Base-by-base conservation (phyloP, 2,797 vertebrate species). In the Oreonectes daqikongensis region DNA sequence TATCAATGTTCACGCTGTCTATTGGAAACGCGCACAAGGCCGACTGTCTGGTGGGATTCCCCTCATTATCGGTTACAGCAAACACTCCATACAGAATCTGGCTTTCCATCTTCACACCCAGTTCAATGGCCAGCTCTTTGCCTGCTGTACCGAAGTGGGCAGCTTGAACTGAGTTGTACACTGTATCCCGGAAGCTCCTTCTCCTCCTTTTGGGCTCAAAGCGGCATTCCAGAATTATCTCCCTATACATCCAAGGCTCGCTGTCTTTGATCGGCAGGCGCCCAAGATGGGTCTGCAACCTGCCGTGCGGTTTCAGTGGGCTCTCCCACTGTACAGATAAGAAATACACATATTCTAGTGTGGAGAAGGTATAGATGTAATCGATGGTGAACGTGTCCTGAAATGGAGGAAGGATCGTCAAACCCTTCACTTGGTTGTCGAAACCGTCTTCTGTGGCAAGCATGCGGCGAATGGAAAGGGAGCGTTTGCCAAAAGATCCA, bases 11-110 rank as follows among this genome's bases (percentile, higher is more conserved):
- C 72, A 99, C 88, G 2, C 88, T 86, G 79, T 78, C 85, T 55
- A 99, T 84, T 0, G 96, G 94, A 81, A 98, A 99, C 69, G 95
- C 95, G 0, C 97, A 99, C 64, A 99, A 88, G 0, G 96, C 96
- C 0, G 97, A 99, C 78, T 87, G 85, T 0, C 89, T 84, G 38
- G 63, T 88, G 0, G 91, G 90, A 44, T 77, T 77, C 0, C 86
- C 80, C 2, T 87, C 87, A 70, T 93, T 90, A 11, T 69, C 77
- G 0, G 92, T 94, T 55, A 94, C 87, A 0, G 92, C 91, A 0
- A 98, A 99, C 76, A 94, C 95, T 0, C 95, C 95, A 0, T 97
- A 98, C 0, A 99, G 92, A 76, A 99, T 95, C 1, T 82, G 89
- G 42, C 94, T 94, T 0, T 90, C 89, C 75, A 86, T 78, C 0